phyloP scores from a whole-genome alignment of 1,140 invertebrate genomes.

The Sitodiplosis mosellana region DNA sequence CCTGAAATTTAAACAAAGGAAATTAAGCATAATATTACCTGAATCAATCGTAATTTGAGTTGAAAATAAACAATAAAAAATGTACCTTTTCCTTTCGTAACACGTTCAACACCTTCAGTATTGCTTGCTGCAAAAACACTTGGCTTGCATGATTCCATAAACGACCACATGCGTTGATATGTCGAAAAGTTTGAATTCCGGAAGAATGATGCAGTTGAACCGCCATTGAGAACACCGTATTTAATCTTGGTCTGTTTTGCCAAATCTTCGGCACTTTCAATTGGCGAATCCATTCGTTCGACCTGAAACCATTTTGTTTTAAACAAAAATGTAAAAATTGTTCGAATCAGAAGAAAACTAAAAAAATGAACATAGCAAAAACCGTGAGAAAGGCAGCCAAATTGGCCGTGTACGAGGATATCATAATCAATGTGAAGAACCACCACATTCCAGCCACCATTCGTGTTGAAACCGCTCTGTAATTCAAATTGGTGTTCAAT shows the following conservation, averaged over 20 bases:
- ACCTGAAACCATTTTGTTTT: too few species aligned
- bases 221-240: constrained; percentile 84
- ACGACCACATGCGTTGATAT: constrained; percentile 83
- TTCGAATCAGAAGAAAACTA: background rate
- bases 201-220: constrained; percentile 84
- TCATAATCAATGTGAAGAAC: constrained; percentile 97
- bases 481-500: constrained; percentile 10
- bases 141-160: constrained; percentile 73
- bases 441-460: constrained; percentile 91
- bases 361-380: background rate
- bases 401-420: constrained; percentile 95
- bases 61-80: background rate
- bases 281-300: constrained; percentile 88
- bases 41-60: background rate
- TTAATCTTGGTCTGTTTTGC: constrained; percentile 93
- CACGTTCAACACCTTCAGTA: constrained; percentile 67
- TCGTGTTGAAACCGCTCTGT: constrained; percentile 64
- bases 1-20: constrained; percentile 7
- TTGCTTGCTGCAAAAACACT: constrained; percentile 72
- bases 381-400: constrained; percentile 93
- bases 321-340: background rate
- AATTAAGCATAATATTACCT: background rate
- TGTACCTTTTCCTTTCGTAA: constrained; percentile 57
- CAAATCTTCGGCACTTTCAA: constrained; percentile 87
- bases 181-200: constrained; percentile 84